Conservation (phyloP, 2,888 invertebrate species). For the Nudaria mundana region DNA sequence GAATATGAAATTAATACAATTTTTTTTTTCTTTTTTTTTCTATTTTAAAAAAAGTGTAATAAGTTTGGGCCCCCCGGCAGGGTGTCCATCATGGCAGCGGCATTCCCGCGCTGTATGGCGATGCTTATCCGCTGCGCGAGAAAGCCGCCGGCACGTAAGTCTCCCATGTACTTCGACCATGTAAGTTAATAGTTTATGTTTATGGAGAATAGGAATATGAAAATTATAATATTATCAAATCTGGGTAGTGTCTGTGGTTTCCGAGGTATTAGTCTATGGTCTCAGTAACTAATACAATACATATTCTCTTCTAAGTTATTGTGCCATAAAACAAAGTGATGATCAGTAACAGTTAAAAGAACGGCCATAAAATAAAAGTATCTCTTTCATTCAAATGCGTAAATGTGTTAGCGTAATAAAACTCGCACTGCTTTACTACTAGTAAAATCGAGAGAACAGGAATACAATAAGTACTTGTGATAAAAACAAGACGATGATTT, state of each 20-base stretch:
- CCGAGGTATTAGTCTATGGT: neutral
- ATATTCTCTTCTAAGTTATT: neutral
- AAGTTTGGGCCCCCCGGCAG: too few species aligned
- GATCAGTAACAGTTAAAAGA: conserved; percentile 27
- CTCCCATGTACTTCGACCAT: too few species aligned
- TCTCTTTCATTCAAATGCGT: conserved; percentile 51
- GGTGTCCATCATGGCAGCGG: too few species aligned
- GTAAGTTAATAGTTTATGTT: too few species aligned
- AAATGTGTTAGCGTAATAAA: conserved; percentile 64
- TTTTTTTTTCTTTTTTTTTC: too few species aligned
- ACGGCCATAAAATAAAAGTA: conserved; percentile 45
- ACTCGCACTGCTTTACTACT: conserved; percentile 52
- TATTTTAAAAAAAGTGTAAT: too few species aligned
- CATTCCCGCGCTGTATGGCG: too few species aligned
- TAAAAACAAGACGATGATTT: neutral
- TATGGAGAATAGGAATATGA: neutral
- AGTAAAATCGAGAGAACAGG: neutral
- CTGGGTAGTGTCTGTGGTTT: conserved; percentile 2
- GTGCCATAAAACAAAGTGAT: conserved; percentile 6
- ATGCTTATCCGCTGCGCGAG: too few species aligned
- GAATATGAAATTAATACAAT: too few species aligned
- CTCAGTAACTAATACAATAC: neutral
- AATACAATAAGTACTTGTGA: neutral
- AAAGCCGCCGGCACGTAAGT: too few species aligned
- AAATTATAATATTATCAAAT: neutral